A percentile compares a stretch with the other conserved stretches of the same genome.
These are phyloP conservation scores for Odocoileus hemionus DNA, from an alignment of 2,113 vertebrate species.

Conservation along the genomic window DNA sequence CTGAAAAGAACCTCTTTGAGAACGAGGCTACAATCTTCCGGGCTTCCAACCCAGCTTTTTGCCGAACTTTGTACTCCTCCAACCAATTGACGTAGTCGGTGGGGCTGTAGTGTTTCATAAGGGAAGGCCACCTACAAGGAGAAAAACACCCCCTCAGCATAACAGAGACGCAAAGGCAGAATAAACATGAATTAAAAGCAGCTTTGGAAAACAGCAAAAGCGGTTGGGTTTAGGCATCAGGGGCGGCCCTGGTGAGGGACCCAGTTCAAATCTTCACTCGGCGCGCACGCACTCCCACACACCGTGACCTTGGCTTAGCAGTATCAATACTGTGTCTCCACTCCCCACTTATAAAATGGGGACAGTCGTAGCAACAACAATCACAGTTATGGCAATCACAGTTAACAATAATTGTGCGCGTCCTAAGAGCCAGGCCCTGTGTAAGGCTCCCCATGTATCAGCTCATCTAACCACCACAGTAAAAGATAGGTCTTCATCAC, in stretches of 20 bases:
- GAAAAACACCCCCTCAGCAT: constrained; percentile 34
- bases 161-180: background rate
- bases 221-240: background rate
- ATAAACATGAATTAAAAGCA: background rate
- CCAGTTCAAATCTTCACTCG: background rate
- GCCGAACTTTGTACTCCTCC: constrained; percentile 92
- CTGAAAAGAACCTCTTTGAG: constrained; percentile 95
- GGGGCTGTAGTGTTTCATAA: constrained; percentile 93
- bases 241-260: background rate
- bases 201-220: background rate
- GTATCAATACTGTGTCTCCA: background rate
- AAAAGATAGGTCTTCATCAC: background rate
- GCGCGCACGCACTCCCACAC: background rate
- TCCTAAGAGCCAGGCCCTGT: background rate
- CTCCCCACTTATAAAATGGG: background rate
- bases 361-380: background rate
- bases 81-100: constrained; percentile 92
- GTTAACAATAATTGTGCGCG: background rate
- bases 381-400: background rate
- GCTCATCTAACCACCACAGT: background rate
- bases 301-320: constrained; percentile 50
- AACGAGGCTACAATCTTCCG: constrained; percentile 91
- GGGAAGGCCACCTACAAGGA: constrained; percentile 90
- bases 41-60: constrained; percentile 91
- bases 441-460: background rate